A percentile compares a stretch with the other conserved stretches of the same genome.
Evolutionary conservation across 1,140 invertebrate genomes (phyloP).

Genomic region (Epicauta chinensis): DNA sequence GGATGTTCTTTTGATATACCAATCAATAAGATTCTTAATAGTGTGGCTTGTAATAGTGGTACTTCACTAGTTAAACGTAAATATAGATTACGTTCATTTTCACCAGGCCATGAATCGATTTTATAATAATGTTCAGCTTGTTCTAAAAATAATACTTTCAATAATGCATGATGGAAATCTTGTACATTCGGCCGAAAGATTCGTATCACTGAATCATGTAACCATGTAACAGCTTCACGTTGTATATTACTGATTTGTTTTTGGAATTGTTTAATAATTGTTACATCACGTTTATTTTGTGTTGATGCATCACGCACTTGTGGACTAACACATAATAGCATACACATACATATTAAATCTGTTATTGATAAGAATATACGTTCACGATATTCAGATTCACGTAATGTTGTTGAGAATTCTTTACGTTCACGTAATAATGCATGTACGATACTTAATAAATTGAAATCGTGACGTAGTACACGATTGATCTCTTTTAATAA

Average conservation of each 20-base stretch:
- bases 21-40: constrained; percentile 74
- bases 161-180: constrained; percentile 73
- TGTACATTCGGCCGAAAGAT: constrained; percentile 64
- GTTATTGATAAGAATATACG: constrained; percentile 75
- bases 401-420: constrained; percentile 46
- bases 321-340: constrained; percentile 73
- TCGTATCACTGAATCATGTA: constrained; percentile 71
- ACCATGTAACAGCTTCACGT: constrained; percentile 75
- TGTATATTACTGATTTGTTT: constrained; percentile 69
- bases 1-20: constrained; percentile 82
- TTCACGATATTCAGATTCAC: constrained; percentile 66
- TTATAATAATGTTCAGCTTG: constrained; percentile 81
- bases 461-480: constrained; percentile 72
- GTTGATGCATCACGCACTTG: constrained; percentile 66
- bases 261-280: constrained; percentile 40
- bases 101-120: constrained; percentile 90
- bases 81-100: constrained; percentile 72
- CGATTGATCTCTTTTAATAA: constrained; percentile 83
- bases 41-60: constrained; percentile 76
- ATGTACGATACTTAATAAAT: constrained; percentile 62
- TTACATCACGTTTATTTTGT: constrained; percentile 50
- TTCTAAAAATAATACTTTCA: constrained; percentile 85
- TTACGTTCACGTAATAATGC: constrained; percentile 61
- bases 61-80: constrained; percentile 81
- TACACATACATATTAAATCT: constrained; percentile 79